Evolutionary conservation across 2,888 invertebrate genomes (phyloP), one percentile per base, ranked within the genome.

Genomic region (Tyria jacobaeae): DNA sequence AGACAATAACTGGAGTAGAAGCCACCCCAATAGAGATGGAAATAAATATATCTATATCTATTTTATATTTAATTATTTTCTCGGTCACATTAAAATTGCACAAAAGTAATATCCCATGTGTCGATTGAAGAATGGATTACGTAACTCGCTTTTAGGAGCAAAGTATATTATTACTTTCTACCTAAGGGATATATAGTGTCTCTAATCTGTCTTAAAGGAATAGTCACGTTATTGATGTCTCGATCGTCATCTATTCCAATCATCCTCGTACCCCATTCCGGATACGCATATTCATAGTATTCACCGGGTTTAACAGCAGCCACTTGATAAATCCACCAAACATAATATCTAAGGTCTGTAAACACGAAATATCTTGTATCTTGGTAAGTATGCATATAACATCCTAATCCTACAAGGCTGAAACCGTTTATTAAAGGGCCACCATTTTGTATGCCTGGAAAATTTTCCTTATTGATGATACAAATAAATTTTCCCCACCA

Each of bases 401-500:
- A 86, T 0, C 87, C 89, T 0, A 89, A 0, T 0, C 83, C 90
- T 0, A 82, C 53, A 0, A 89, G 2, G 0, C 27, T 12, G 1
- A 61, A 57, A 0, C 15, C 34, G 1, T 41, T 44, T 9, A 82
- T 73, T 0, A 90, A 57, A 0, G 79, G 79, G 0, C 85, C 87
- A 0, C 90, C 90, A 53, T 85, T 88, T 3, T 80, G 86, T 0
- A 89, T 0, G 0, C 89, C 89, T 0, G 85, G 27, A 1, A 64
- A 76, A 0, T 52, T 2, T 0, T 56, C 0, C 0, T 10, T 3
- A 63, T 89, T 89, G n/a, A 44, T 73, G 0, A 89, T 34, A 53
- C 89, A 89, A 24, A 89, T 84, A 58, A 89, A 89, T 64, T 89
- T 89, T 0, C 89, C 89, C 89, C 89, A 89, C 77, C 76, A 88